Evolutionary conservation across 2,113 vertebrate species (phyloP), one percentile per base, ranked within the genome.

Genomic region (Pseudopodoces humilis): DNA sequence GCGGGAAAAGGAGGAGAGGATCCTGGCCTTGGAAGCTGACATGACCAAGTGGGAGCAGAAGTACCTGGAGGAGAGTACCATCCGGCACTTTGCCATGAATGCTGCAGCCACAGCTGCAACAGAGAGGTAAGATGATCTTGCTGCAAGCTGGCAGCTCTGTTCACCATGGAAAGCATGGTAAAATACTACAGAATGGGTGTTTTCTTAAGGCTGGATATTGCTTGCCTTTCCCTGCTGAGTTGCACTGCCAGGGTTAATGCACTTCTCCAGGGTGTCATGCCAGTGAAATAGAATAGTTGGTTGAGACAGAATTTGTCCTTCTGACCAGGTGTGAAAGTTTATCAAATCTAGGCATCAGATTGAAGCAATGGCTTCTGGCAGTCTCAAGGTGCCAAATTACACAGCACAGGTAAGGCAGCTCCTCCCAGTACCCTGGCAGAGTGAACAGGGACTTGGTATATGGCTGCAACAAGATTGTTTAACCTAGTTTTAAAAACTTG

Each of bases 41-140:
- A 98, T 98, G 98, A 98, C 98, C 69, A 98, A 98, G 92, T 99
- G 98, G 98, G 98, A 99, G 71, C 98, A 99, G 97, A 99, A 99
- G 69, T 99, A 99, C 52, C 96, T 99, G 78, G 98, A 99, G 92
- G 98, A 99, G 86, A 99, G 98, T 21, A 98, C 98, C 0, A 98
- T 99, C 85, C 97, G 98, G 8, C 98, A 99, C 89, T 99, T 99
- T 2, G 98, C 98, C 92, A 98, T 99, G 98, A 98, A 97, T 2
- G 98, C 98, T 0, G 98, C 97, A 0, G 98, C 98, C 72, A 98
- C 98, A 1, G 98, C 98, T 3, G 96, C 97, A 0, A 97, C 97
- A 0, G 98, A 99, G 95, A 98, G 98, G 98, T 99, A 95, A 95
- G 97, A 15, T 35, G 50, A 3, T 11, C 14, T 41, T 49, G 15